Percentiles rank a stretch among this genome's conserved stretches.
phyloP scores from a whole-genome alignment of 2,888 invertebrate genomes.

The Epiblema foenella region DNA sequence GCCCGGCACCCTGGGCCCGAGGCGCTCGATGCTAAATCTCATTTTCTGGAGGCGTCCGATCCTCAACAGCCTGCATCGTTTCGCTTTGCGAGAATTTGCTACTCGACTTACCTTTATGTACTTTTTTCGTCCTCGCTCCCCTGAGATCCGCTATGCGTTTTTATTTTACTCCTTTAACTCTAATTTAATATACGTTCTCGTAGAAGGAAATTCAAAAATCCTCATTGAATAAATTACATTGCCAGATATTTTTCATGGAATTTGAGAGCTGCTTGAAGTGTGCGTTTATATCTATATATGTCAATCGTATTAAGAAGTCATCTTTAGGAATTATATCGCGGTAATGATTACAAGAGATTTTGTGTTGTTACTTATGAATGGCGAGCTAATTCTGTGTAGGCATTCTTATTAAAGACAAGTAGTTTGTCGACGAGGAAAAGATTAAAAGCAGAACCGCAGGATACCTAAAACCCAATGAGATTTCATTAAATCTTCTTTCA shows the following conservation, averaged over 20 bases:
- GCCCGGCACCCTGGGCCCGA: not conserved
- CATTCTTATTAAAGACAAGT: slow-evolving; percentile 39
- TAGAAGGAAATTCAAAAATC: slow-evolving; percentile 72
- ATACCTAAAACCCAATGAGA: slow-evolving; percentile 64
- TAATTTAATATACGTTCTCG: slow-evolving; percentile 78
- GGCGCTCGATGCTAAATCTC: slow-evolving; percentile 58
- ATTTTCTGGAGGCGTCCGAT: slow-evolving; percentile 63
- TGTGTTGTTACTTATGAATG: slow-evolving; percentile 22
- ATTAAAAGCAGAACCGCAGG: slow-evolving; percentile 45
- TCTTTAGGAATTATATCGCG: not conserved
- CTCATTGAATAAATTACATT: slow-evolving; percentile 61
- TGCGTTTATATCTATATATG: slow-evolving; percentile 15
- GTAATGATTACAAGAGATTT: not conserved
- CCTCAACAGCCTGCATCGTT: slow-evolving; percentile 56
- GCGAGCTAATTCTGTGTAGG: slow-evolving; percentile 28
- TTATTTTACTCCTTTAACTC: slow-evolving; percentile 76
- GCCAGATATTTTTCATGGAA: slow-evolving; percentile 9
- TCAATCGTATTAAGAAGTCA: not conserved
- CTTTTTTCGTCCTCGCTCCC: slow-evolving; percentile 63
- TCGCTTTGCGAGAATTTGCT: slow-evolving; percentile 55
- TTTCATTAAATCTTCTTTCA: slow-evolving; percentile 71
- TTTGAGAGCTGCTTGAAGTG: not conserved
- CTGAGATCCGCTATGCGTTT: slow-evolving; percentile 73
- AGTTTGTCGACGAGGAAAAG: slow-evolving; percentile 39
- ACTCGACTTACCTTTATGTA: slow-evolving; percentile 50